Percentiles rank a stretch among this genome's conserved stretches.
These are phyloP conservation scores for Rhombomys opimus DNA, from an alignment of 2,113 vertebrate genomes.

Conservation along the genomic window DNA sequence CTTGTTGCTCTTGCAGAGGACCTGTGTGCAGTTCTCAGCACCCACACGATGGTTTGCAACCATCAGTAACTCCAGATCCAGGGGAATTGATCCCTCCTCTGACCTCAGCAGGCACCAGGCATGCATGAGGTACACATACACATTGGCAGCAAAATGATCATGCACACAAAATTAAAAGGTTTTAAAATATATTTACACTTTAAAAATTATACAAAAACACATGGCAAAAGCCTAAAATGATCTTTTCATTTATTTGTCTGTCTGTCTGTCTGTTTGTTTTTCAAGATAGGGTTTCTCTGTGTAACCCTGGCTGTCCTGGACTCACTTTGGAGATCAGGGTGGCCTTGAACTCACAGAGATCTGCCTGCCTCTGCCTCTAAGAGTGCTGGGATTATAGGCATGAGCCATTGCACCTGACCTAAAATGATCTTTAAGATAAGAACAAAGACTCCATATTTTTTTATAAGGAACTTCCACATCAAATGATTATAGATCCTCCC, in stretches of 20 bases:
- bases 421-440: neutral
- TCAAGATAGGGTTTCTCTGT: too few species aligned
- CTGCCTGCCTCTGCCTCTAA: too few species aligned
- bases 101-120: neutral
- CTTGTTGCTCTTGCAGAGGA: neutral
- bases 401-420: too few species aligned
- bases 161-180: neutral
- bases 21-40: neutral
- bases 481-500: neutral
- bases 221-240: neutral
- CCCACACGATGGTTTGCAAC: neutral
- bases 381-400: too few species aligned
- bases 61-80: neutral
- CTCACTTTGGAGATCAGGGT: too few species aligned
- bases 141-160: neutral
- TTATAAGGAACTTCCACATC: neutral
- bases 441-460: neutral
- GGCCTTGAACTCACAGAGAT: too few species aligned
- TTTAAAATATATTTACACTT: neutral
- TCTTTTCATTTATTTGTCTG: too few species aligned
- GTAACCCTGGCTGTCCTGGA: too few species aligned
- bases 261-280: too few species aligned
- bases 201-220: neutral
- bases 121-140: neutral
- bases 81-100: neutral